Evolutionary conservation across 2,113 vertebrate genomes (phyloP).

Genomic region (Pelmatolapia mariae): DNA sequence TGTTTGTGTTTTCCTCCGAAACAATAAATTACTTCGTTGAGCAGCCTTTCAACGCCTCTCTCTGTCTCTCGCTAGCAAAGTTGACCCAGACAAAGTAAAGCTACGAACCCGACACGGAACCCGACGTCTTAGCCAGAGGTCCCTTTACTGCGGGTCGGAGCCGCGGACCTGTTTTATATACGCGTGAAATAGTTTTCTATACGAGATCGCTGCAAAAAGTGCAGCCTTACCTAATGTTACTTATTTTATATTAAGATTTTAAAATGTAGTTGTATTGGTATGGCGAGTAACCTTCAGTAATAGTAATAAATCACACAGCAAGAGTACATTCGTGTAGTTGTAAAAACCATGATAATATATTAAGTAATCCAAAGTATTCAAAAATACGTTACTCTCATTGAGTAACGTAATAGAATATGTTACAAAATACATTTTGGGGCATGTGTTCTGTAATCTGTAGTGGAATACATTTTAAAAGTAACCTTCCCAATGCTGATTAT

Average conservation of each 20-base stretch:
- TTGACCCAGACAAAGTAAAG: neutral
- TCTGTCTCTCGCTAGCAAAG: too few relatives aligned
- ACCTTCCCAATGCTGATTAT: neutral
- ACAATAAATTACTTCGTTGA: too few relatives aligned
- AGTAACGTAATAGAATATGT: neutral
- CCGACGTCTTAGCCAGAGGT: neutral
- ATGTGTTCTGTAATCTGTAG: neutral
- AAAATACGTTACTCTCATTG: neutral
- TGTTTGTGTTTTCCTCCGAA: too few relatives aligned
- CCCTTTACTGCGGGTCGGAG: neutral
- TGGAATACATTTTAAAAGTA: neutral
- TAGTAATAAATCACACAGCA: neutral
- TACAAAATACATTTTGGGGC: neutral
- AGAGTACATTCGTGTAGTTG: neutral
- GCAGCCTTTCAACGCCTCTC: too few relatives aligned
- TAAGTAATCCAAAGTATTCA: neutral
- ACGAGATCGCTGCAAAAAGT: neutral
- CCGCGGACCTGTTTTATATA: neutral
- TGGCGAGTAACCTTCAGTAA: neutral
- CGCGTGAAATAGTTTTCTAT: neutral
- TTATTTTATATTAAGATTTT: neutral
- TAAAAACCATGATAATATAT: neutral
- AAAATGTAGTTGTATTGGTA: neutral
- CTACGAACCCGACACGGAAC: neutral
- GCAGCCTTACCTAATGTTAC: neutral